These are phyloP conservation scores for Cryptomyrus ogoouensis DNA, from an alignment of 2,113 vertebrate genomes.

Conservation along the genomic window DNA sequence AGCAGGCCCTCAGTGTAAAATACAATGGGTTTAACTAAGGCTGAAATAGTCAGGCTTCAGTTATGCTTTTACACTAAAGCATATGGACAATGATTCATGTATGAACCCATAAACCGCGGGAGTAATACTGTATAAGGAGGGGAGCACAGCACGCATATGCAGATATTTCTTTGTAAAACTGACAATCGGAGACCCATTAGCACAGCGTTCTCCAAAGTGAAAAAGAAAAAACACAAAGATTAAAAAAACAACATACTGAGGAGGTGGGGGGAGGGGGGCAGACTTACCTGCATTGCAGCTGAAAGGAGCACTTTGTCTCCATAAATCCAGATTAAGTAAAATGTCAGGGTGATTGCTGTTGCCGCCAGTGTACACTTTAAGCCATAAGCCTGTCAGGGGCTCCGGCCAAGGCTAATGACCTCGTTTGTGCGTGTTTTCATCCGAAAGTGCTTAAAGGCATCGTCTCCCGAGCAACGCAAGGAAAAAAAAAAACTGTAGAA, in stretches of 20 bases:
- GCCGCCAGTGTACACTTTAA: background rate
- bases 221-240: background rate
- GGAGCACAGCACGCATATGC: background rate
- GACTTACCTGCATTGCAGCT: background rate
- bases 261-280: background rate
- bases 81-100: background rate
- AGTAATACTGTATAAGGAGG: background rate
- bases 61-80: background rate
- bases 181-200: background rate
- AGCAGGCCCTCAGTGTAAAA: background rate
- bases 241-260: slow-evolving; percentile 7
- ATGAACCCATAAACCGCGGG: background rate
- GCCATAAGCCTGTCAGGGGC: background rate
- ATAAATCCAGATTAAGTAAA: slow-evolving; percentile 13
- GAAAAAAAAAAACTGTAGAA: slow-evolving; percentile 1
- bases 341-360: slow-evolving; percentile 1
- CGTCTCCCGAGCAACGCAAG: background rate
- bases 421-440: background rate
- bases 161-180: background rate
- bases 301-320: slow-evolving; percentile 10
- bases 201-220: background rate
- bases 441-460: background rate
- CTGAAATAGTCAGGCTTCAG: background rate
- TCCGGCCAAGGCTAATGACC: slow-evolving; percentile 11
- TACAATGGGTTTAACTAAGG: background rate